Percentiles rank a stretch among this genome's conserved stretches.
phyloP scores from a whole-genome alignment of 2,888 invertebrate genomes.

The Ceraclea dissimilis region DNA sequence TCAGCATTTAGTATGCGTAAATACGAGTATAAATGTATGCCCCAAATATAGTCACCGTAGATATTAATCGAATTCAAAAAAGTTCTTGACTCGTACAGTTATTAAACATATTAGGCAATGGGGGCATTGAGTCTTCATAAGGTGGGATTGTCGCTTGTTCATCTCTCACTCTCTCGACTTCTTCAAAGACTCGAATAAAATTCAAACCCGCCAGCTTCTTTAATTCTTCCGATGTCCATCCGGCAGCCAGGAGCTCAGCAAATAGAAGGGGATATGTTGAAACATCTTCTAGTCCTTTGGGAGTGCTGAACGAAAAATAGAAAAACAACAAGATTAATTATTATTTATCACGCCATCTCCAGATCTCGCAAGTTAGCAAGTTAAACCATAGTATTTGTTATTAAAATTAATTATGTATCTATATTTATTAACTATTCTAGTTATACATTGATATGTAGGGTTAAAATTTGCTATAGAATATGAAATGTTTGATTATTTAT shows the following conservation, averaged over 20 bases:
- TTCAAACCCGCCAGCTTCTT: slow-evolving; percentile 59
- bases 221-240: slow-evolving; percentile 57
- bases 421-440: too few species aligned
- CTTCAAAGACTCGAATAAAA: slow-evolving; percentile 50
- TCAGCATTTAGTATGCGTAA: too few species aligned
- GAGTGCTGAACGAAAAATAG: slow-evolving; percentile 46
- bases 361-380: too few species aligned
- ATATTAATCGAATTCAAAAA: too few species aligned
- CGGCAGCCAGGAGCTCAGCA: slow-evolving; percentile 54
- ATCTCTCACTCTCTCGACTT: slow-evolving; percentile 40
- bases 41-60: too few species aligned
- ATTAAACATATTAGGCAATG: slow-evolving; percentile 39
- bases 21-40: too few species aligned
- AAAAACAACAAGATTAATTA: background rate
- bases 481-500: too few species aligned
- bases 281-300: slow-evolving; percentile 60
- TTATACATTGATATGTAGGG: too few species aligned
- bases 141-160: slow-evolving; percentile 44
- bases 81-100: slow-evolving; percentile 44
- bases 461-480: too few species aligned
- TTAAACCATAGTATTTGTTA: too few species aligned
- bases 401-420: too few species aligned
- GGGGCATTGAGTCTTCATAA: slow-evolving; percentile 45
- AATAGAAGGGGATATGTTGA: slow-evolving; percentile 58
- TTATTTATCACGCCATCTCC: too few species aligned